Evolutionary conservation across 2,113 vertebrate species (phyloP).

Genomic region (Equus quagga): DNA sequence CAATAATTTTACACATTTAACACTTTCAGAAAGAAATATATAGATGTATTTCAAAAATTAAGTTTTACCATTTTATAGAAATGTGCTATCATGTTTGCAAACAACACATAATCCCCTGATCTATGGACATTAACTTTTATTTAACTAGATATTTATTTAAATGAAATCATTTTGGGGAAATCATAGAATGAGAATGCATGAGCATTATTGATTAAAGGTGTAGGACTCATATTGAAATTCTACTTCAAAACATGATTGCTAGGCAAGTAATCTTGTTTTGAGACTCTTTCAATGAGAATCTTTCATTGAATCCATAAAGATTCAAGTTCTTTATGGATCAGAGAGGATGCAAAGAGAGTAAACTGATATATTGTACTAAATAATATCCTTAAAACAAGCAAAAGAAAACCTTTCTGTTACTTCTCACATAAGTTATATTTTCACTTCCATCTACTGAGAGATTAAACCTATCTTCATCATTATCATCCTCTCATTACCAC

Average conservation of each 20-base stretch:
- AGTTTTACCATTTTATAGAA: conserved; percentile 35
- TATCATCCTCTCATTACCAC: conserved; percentile 15
- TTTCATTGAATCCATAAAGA: conserved; percentile 7
- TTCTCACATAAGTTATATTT: background rate
- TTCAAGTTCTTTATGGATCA: conserved; percentile 33
- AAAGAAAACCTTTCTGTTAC: background rate
- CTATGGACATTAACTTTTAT: background rate
- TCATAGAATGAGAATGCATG: background rate
- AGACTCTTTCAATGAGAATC: background rate
- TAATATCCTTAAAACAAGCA: background rate
- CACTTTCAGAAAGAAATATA: background rate
- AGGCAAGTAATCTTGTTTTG: background rate
- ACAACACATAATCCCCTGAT: background rate
- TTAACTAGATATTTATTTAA: conserved; percentile 34
- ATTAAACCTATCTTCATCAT: conserved; percentile 29
- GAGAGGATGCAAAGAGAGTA: conserved; percentile 18
- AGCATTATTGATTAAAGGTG: background rate
- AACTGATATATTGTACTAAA: conserved; percentile 1
- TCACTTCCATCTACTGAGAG: background rate
- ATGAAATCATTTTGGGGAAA: background rate
- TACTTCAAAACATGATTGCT: background rate
- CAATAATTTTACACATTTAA: background rate
- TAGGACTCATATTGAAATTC: background rate
- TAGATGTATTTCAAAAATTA: conserved; percentile 8
- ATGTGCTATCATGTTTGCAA: background rate